These are phyloP conservation scores for Phrynocephalus guinanensis DNA, from an alignment of 2,797 vertebrate species.

Conservation along the genomic window DNA sequence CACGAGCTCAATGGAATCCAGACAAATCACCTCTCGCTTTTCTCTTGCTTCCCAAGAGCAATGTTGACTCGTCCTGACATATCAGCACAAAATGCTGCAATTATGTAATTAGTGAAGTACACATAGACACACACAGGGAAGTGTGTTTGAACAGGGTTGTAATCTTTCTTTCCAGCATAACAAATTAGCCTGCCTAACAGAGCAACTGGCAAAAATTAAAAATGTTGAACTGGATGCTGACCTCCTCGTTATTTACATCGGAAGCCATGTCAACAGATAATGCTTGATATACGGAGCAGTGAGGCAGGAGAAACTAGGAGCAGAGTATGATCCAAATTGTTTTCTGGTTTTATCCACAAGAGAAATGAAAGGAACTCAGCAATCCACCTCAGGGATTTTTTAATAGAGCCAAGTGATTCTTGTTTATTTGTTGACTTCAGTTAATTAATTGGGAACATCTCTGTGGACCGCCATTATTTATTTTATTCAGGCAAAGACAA, in stretches of 20 bases:
- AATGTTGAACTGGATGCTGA: neutral
- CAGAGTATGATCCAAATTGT: neutral
- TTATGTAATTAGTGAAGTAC: neutral
- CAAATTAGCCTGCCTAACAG: constrained; percentile 8
- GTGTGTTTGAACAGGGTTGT: neutral
- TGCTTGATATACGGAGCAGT: accelerated
- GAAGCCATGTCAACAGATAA: neutral
- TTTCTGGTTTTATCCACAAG: constrained; percentile 50
- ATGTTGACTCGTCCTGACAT: constrained; percentile 2
- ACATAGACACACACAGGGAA: neutral
- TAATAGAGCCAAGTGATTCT: constrained; percentile 51
- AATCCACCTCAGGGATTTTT: constrained; percentile 48
- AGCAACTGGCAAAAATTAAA: neutral
- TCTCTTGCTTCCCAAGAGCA: neutral
- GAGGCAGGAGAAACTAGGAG: neutral
- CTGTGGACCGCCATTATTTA: constrained; percentile 34
- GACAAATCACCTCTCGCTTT: neutral
- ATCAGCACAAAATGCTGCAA: neutral
- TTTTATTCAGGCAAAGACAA: constrained; percentile 51
- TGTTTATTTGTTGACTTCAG: constrained; percentile 32
- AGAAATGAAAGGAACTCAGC: constrained; percentile 39
- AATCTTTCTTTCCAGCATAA: neutral
- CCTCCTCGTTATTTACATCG: neutral
- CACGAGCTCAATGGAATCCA: neutral
- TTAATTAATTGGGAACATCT: constrained; percentile 65